phyloP scores from a whole-genome alignment of 2,113 vertebrate genomes.

The Danionella cerebrum region DNA sequence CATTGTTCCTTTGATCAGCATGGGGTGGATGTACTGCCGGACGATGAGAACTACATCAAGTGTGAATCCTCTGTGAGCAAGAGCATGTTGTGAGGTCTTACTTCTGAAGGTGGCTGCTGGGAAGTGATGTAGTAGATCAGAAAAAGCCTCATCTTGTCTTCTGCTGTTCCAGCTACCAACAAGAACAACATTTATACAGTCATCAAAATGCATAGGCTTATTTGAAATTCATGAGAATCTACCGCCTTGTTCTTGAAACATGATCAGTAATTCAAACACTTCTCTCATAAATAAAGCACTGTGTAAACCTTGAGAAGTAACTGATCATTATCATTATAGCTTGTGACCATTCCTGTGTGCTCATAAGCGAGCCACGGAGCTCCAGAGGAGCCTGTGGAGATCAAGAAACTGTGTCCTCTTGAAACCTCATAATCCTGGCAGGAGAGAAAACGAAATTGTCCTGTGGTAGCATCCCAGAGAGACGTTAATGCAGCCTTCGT shows the following conservation, averaged over 20 bases:
- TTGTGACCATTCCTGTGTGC: conserved; percentile 12
- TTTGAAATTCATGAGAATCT: conserved; percentile 14
- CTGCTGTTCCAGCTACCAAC: conserved; percentile 84
- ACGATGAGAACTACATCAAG: too few species aligned
- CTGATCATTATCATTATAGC: conserved; percentile 16
- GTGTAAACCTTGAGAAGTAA: conserved; percentile 12
- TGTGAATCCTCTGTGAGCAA: too few species aligned
- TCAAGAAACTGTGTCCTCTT: conserved; percentile 18
- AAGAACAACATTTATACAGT: conserved; percentile 21
- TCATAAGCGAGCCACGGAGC: conserved; percentile 24
- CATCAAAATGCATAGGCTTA: conserved; percentile 15
- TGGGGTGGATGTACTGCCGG: too few species aligned
- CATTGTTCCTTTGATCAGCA: too few species aligned
- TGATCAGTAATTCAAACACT: conserved; percentile 11
- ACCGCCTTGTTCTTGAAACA: background rate
- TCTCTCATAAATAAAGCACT: conserved; percentile 5
- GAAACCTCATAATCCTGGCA: conserved; percentile 22
- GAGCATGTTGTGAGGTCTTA: conserved; percentile 45
- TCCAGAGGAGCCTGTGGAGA: conserved; percentile 22
- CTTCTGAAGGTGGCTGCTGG: conserved; percentile 84
- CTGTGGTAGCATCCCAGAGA: conserved; percentile 26
- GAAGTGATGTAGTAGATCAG: conserved; percentile 93
- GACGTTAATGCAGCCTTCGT: conserved; percentile 17
- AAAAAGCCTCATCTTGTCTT: conserved; percentile 98
- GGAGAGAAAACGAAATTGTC: conserved; percentile 29